Evolutionary conservation across 2,797 vertebrate species (phyloP), one percentile per base, ranked within the genome.

Genomic region (Gymnoscopelus microlampas): DNA sequence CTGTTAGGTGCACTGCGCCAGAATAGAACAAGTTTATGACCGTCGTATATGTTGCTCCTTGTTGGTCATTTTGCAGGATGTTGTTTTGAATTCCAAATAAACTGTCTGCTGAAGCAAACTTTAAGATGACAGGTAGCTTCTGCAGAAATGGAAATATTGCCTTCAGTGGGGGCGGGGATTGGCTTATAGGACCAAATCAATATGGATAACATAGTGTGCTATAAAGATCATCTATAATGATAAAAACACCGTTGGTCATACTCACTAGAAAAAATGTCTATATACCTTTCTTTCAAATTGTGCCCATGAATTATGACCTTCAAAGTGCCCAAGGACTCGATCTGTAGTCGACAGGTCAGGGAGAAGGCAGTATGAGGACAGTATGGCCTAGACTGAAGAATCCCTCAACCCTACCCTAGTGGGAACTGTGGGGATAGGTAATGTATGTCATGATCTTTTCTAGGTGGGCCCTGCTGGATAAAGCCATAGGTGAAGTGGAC

Each of bases 401-500:
- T 82, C 82, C 66, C 73, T 83, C 71, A 68, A 78, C 76, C 64
- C 58, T 66, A 78, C 76, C 64, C 58, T 66, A 75, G 73, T 79
- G 76, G 82, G 87, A 79, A 59, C 63, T 5, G 32, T 4, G 57
- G 73, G 64, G 66, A 69, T 74, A 84, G 66, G 70, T 85, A 89
- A 89, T 89, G 83, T 75, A 89, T 89, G 83, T 75, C 76, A 77
- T 53, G 85, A 76, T 90, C 84, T 86, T 88, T 88, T 73, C 73
- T 80, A 83, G 77, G 79, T 53, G 57, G 71, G 74, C 77, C 86
- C 79, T 5, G 14, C 61, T 73, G 85, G 86, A 88, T 79, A 55
- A 72, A 85, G 83, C 66, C 84, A 88, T 32, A 39, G 6, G 5
- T 39, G 87, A 85, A 85, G 87, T 84, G 83, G 85, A 79, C 81